Base-by-base conservation (phyloP, 2,113 vertebrate species). In the Chaenocephalus aceratus region DNA sequence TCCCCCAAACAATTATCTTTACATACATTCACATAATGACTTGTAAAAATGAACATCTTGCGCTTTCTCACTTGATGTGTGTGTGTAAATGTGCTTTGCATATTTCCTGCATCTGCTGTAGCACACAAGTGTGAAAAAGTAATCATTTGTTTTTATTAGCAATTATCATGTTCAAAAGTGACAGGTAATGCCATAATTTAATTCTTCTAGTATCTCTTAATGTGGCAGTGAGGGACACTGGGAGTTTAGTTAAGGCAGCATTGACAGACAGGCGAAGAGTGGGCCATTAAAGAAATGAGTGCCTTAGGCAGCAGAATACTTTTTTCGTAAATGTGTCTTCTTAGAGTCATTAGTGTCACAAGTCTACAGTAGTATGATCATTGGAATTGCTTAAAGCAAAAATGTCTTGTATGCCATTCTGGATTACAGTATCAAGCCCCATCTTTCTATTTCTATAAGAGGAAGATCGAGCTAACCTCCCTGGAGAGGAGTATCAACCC, bases 221-320 rank as follows among this genome's bases (percentile, higher is more conserved):
- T 30, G 53, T 46, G 54, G 16, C 21, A 2, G 6, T 34, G 6
- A 79, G 71, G 72, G 62, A 86, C 59, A 68, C 16, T 18, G 21
- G 30, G 60, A 56, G 41, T 79, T 48, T 18, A 63, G 15, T 59
- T 49, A 59, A 48, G 44, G 34, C 56, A n/a, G 16, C 44, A 48
- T 5, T 41, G 57, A 23, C 46, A 61, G 11, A 51, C 18, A 49
- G 46, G 46, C 41, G 23, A 36, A 72, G 10, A 77, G 65, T 65
- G 36, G 44, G 60, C 57, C 41, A 73, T 80, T 49, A 54, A 78
- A 78, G 63, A 73, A 72, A 72, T 52, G 11, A 76, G 51, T 66
- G 74, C 62, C 69, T 68, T 54, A 75, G 44, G 56, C 72, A 48
- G 82, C 69, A 77, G 61, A 49, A 53, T 63, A 78, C 21, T 65